A percentile compares a stretch with the other conserved stretches of the same genome.
Evolutionary conservation across 35 echinoderm and acorn worm species (phyloP).

Genomic region (Diadema setosum): DNA sequence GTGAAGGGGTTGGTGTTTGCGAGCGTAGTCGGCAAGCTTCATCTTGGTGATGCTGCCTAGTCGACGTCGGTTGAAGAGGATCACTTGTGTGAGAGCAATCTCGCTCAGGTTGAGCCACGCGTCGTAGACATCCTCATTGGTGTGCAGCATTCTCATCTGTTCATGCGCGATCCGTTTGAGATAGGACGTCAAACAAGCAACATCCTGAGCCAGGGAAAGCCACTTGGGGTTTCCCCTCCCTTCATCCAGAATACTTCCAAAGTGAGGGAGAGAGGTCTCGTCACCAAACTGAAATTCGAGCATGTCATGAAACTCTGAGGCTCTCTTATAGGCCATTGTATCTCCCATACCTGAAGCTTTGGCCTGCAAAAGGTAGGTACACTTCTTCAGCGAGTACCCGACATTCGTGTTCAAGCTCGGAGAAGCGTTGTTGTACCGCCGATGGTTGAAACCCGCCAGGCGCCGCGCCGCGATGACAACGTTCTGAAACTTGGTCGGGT

Average conservation of each 20-base stretch:
- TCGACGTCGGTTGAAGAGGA: constrained; percentile 55
- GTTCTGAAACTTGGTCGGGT: not conserved
- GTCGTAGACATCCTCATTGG: not conserved
- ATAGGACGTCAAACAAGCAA: not conserved
- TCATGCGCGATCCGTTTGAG: constrained; percentile 1
- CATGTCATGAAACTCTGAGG: not conserved
- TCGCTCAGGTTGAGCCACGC: constrained; percentile 45
- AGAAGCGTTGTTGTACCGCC: not conserved
- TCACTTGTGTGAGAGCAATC: constrained; percentile 34
- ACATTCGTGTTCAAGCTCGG: not conserved
- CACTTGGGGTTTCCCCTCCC: not conserved
- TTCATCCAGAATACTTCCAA: constrained; percentile 5
- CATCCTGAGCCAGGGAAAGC: not conserved
- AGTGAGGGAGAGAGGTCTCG: constrained; percentile 11
- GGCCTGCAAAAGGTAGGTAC: not conserved
- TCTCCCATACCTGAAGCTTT: not conserved
- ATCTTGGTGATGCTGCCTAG: constrained; percentile 31
- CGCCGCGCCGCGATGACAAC: not conserved
- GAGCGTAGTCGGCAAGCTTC: constrained; percentile 31
- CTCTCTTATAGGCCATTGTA: not conserved
- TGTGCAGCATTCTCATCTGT: constrained; percentile 23
- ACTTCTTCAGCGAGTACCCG: not conserved
- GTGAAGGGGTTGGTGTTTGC: constrained; percentile 20
- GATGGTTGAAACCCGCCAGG: constrained; percentile 7
- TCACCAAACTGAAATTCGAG: not conserved